Conservation (phyloP, 2,888 invertebrate species). For the Hemithea aestivaria region DNA sequence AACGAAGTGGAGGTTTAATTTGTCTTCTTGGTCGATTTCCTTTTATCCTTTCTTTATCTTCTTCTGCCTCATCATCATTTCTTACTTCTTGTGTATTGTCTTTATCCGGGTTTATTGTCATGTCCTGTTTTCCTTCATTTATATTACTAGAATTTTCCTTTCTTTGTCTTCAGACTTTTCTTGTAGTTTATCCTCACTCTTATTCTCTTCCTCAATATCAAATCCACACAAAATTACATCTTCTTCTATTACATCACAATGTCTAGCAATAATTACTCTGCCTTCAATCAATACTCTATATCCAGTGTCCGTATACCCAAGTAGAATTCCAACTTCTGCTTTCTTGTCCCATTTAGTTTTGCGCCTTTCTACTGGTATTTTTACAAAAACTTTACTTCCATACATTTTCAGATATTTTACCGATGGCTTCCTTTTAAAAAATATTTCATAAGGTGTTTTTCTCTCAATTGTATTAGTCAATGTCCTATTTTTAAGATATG, state of each 20-base stretch:
- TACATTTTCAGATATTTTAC: too few relatives aligned
- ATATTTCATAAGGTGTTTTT: conserved; percentile 35
- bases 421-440: too few relatives aligned
- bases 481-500: conserved; percentile 34
- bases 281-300: conserved; percentile 32
- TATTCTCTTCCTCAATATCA: conserved; percentile 29
- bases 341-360: too few relatives aligned
- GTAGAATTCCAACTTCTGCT: conserved; percentile 29
- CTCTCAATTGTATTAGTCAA: conserved; percentile 30
- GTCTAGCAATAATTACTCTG: conserved; percentile 28
- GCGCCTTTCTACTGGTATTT: conserved; percentile 32
- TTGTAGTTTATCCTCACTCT: conserved; percentile 24
- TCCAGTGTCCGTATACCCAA: conserved; percentile 33
- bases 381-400: conserved; percentile 34
- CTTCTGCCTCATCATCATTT: conserved; percentile 7
- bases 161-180: conserved; percentile 6
- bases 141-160: not conserved
- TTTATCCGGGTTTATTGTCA: not conserved
- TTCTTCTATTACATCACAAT: conserved; percentile 30
- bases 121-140: not conserved
- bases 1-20: not conserved
- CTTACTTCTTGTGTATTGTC: conserved; percentile 12
- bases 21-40: conserved; percentile 14
- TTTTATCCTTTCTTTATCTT: conserved; percentile 8
- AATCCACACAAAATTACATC: too few relatives aligned